phyloP scores from a whole-genome alignment of 2,888 invertebrate genomes.

The Drosophila kuntzei region DNA sequence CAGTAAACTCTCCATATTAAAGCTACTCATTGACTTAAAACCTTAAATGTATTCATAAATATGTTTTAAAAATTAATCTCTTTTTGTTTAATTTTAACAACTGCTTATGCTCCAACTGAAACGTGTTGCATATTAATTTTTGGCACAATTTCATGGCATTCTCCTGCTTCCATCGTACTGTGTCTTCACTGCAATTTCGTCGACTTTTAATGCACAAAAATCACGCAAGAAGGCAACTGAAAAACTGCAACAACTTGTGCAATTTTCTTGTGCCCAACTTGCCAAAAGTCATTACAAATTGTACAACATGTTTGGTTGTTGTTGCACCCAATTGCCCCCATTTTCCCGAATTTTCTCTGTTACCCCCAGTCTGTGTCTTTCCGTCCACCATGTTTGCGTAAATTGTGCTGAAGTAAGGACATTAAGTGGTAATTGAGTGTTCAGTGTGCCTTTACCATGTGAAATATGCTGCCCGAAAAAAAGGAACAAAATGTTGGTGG shows the following conservation, averaged over 20 bases:
- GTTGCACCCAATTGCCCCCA: slow-evolving; percentile 17
- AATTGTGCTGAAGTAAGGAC: slow-evolving; percentile 76
- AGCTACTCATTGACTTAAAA: not conserved
- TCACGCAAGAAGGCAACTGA: slow-evolving; percentile 50
- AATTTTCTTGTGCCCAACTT: slow-evolving; percentile 53
- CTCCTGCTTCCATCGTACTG: not conserved
- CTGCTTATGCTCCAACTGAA: not conserved
- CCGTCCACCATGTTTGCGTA: slow-evolving; percentile 64
- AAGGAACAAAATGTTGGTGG: not conserved
- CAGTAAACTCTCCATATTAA: slow-evolving; percentile 11
- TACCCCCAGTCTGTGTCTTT: slow-evolving; percentile 20
- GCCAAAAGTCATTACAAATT: slow-evolving; percentile 69
- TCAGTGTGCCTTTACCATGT: slow-evolving; percentile 45
- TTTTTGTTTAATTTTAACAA: not conserved
- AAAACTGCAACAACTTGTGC: slow-evolving; percentile 55
- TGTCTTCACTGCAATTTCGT: slow-evolving; percentile 36
- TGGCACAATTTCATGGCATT: not conserved
- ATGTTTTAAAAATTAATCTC: not conserved
- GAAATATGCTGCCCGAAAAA: slow-evolving; percentile 49
- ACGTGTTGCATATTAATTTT: slow-evolving; percentile 1
- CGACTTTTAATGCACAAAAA: slow-evolving; percentile 52
- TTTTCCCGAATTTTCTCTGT: slow-evolving; percentile 4
- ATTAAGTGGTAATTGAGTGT: slow-evolving; percentile 78
- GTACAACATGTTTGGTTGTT: slow-evolving; percentile 44
- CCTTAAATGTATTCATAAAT: not conserved